Base-by-base conservation (phyloP, 2,113 vertebrate species). In the Gobio gobio region DNA sequence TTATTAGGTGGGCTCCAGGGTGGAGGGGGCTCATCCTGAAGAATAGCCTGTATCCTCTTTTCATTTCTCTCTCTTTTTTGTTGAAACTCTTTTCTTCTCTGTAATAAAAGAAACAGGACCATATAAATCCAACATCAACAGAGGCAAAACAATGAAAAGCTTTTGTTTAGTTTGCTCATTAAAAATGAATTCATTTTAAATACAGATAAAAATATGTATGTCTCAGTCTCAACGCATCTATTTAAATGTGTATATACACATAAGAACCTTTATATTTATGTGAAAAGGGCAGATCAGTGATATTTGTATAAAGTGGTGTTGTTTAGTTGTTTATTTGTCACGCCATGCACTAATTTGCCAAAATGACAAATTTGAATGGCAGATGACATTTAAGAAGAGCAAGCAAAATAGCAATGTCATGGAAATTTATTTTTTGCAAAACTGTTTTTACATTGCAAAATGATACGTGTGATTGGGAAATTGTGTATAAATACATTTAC, bases 1-100 rank as follows among this genome's bases (percentile, higher is more conserved):
- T 95, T 97, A 89, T 95, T 97, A 4, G 97, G 96, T 79, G 98
- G 97, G 87, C 94, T 98, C 98, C 98, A 99, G 0, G 97, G 96
- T 77, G 94, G 95, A 87, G 91, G 92, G 0, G 90, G 82, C 64
- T 94, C 94, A 78, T 93, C 91, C 36, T 90, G 40, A 56, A 89
- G 92, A 87, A 94, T 91, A 13, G 90, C 89, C 79, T 92, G 92
- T 26, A 93, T 90, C 76, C 92, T 96, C 86, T 90, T 96, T 63
- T 94, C 94, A 78, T 93, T 95, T 90, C 82, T 94, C 73, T 94
- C 94, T 89, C 92, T 92, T 87, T 90, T 94, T 82, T 96, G 92
- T 76, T 93, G 94, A 22, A 90, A 93, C 86, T 96, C 94, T 92
- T 97, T 98, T 68, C 92, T 96, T 88, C 87, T 92, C 98, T 99